Base-by-base conservation (phyloP, 92 coral and sea anemone species). In the Heteractis magnifica region DNA sequence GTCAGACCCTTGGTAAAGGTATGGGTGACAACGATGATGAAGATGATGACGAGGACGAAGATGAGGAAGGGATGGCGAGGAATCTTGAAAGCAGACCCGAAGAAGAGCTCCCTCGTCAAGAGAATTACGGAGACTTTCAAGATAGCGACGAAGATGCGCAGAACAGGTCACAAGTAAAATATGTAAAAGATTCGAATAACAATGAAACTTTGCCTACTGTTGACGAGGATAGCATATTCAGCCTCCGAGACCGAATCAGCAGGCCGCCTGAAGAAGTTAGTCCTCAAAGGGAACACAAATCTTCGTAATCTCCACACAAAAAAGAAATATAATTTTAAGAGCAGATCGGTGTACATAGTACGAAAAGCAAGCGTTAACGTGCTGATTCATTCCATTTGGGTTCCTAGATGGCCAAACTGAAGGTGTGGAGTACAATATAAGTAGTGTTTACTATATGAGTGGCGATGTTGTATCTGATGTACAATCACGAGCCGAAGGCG, bases 61-160 rank as follows among this genome's bases (percentile, higher is more conserved):
- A 34, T 51, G 89, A 86, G n/a, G 89, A 86, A 75, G 92, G 82
- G 26, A 70, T 73, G 49, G 52, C 82, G 51, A 87, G 86, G 34
- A 92, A 84, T 26, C 52, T 10, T 44, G 75, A 77, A 16, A 19
- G 10, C 60, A 78, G 76, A 18, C 83, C 83, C 1, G 71, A 56
- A 44, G 80, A 73, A 2, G 81, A 85, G 53, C 72, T 75, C 15
- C 74, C 58, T 58, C 86, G 79, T 62, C 76, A 86, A 44, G 98
- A 94, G 71, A 88, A 85, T 71, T 94, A 94, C 73, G 98, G 98
- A 3, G 98, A 94, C 77, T 94, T 91, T 71, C 93, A 94, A 80
- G 98, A 94, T 78, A 94, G 78, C 44, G 98, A 94, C 77, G 98
- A 94, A 68, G 95, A 88, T 34, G 90, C 85, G 65, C 89, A 86